Base-by-base conservation (phyloP, 2,888 invertebrate genomes). In the Drosophila maculinotata region DNA sequence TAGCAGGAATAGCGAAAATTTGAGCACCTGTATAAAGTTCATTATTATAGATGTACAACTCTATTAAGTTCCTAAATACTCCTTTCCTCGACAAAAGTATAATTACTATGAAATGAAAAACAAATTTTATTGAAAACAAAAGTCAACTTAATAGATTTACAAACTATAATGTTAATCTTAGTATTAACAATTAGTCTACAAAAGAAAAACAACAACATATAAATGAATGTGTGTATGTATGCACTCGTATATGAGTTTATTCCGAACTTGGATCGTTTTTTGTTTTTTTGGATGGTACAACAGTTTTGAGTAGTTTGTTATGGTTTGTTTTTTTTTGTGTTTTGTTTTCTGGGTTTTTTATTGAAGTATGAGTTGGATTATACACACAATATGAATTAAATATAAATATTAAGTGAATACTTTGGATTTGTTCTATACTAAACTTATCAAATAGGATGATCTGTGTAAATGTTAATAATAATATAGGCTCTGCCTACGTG, bases 401-500 rank as follows among this genome's bases (percentile, higher is more conserved):
- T 82, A 82, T 82, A 85, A 85, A 82, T 83, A 80, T 83, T 80
- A 79, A 64, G 69, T 68, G 80, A 80, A 80, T 82, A 82, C 81
- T 82, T 82, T 82, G 81, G 81, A 85, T 74, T 54, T 78, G 58
- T 85, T 82, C 77, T 44, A 65, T 47, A 59, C 80, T 77, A 77
- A 28, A 23, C 66, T 76, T 77, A 64, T 20, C 20, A 60, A 63
- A 23, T 78, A 70, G 36, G 42, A 60, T 67, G 69, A 79, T 68
- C 59, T 62, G 59, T 54, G 39, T 81, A 69, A 52, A 38, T 56
- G 64, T 77, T 72, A 73, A 67, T 52, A 71, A 68, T 74, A 63
- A 76, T 70, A 77, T 77, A 87, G 88, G 88, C 89, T 88, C 88
- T 71, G 87, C 89, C 89, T 82, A 80, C 45, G 69, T 64, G 57